Conservation (phyloP, 2,113 vertebrate genomes). For the Gopherus flavomarginatus region DNA sequence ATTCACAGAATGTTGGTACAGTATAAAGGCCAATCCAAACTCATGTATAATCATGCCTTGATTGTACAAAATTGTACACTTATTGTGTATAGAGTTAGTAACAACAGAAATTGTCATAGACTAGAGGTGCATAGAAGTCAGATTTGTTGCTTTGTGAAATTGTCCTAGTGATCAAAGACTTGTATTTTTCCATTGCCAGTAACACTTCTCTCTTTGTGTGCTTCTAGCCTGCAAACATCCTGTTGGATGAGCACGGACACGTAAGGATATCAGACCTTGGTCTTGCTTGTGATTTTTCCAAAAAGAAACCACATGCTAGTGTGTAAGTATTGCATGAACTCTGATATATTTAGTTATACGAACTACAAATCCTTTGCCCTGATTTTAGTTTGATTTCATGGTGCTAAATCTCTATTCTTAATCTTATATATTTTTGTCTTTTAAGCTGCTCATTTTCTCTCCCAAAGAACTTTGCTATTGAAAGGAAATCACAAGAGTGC, state of each 20-base stretch:
- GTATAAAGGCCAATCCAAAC: background rate
- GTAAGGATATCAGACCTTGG: constrained; percentile 97
- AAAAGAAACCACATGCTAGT: constrained; percentile 97
- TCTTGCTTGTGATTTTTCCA: constrained; percentile 97
- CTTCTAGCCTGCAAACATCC: constrained; percentile 94
- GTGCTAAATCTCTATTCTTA: too few relatives aligned
- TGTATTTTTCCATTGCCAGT: background rate
- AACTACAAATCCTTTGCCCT: background rate
- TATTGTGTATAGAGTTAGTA: background rate
- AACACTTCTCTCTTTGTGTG: background rate
- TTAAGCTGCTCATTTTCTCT: too few relatives aligned
- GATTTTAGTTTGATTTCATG: background rate
- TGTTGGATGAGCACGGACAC: constrained; percentile 95
- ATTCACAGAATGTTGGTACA: background rate
- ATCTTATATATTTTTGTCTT: too few relatives aligned
- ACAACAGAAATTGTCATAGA: background rate
- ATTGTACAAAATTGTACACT: background rate
- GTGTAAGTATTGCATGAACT: constrained; percentile 84
- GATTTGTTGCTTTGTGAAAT: background rate
- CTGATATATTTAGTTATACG: accelerated
- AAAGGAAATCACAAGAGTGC: too few relatives aligned
- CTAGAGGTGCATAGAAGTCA: background rate
- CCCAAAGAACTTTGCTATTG: too few relatives aligned
- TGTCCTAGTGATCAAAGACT: background rate
- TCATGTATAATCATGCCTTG: background rate